Percentiles rank a stretch among this genome's conserved stretches.
Evolutionary conservation across 2,888 invertebrate species (phyloP).

Genomic region (Scelioninae gen. 1): DNA sequence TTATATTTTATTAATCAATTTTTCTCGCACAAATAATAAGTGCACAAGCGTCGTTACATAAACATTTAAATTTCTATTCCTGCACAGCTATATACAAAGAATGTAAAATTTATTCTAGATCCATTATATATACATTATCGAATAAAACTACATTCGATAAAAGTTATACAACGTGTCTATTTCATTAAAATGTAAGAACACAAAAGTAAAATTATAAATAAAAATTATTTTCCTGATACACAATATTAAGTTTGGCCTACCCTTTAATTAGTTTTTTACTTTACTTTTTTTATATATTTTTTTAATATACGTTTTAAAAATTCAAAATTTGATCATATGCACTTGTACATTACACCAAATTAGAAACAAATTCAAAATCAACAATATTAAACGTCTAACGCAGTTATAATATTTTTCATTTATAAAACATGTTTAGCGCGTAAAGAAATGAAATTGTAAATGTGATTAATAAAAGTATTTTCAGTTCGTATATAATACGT

Average conservation of each 20-base stretch:
- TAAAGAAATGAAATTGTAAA: neutral
- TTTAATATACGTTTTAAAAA: no score
- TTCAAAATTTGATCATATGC: no score
- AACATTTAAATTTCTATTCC: constrained; percentile 45
- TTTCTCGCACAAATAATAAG: constrained; percentile 48
- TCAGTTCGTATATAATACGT: no score
- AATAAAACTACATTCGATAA: constrained; percentile 52
- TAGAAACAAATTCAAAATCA: neutral
- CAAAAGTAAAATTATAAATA: neutral
- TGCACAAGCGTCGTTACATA: constrained; percentile 43
- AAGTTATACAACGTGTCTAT: constrained; percentile 37
- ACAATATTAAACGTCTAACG: no score
- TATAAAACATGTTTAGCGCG: neutral
- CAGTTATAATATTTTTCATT: neutral
- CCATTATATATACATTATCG: constrained; percentile 57
- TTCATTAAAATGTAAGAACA: neutral
- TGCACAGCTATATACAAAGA: constrained; percentile 69
- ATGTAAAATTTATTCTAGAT: constrained; percentile 67
- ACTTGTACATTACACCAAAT: neutral
- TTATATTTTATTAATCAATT: constrained; percentile 55
- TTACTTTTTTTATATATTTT: no score
- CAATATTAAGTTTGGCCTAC: no score
- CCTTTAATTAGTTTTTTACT: no score
- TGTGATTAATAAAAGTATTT: no score
- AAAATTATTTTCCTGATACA: no score